These are phyloP conservation scores for Neodiprion virginianus DNA, from an alignment of 1,140 invertebrate species.

Conservation along the genomic window DNA sequence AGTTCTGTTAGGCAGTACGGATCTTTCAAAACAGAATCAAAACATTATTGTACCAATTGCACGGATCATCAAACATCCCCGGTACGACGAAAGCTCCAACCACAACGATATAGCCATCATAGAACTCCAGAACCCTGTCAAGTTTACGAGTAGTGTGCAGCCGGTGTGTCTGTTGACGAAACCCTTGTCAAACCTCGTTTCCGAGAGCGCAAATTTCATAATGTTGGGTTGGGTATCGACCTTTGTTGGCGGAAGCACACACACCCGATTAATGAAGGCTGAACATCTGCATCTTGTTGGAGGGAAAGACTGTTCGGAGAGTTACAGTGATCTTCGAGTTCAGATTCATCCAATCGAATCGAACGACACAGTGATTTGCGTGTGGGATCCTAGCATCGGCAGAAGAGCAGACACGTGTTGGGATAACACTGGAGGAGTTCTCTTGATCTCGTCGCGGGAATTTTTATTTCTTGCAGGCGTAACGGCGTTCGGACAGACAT, in stretches of 20 bases:
- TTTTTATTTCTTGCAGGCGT: constrained; percentile 68
- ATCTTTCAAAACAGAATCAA: constrained; percentile 30
- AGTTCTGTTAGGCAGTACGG: constrained; percentile 50
- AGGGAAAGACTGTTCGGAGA: constrained; percentile 28
- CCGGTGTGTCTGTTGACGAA: constrained; percentile 58
- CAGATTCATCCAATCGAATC: constrained; percentile 32
- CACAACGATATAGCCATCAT: constrained; percentile 64
- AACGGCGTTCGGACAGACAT: constrained; percentile 73
- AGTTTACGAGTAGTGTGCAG: constrained; percentile 40
- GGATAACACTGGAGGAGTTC: constrained; percentile 80
- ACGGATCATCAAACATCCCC: constrained; percentile 51
- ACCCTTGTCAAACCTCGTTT: constrained; percentile 35
- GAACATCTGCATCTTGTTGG: constrained; percentile 39
- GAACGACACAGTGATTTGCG: constrained; percentile 43
- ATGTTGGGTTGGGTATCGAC: constrained; percentile 52
- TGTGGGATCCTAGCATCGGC: constrained; percentile 37
- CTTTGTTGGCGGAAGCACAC: constrained; percentile 26
- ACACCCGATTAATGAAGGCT: constrained; percentile 40
- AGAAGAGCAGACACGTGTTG: constrained; percentile 66
- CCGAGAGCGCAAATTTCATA: constrained; percentile 33
- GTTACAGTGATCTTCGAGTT: constrained; percentile 33
- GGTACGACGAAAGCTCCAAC: constrained; percentile 50
- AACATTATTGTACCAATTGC: constrained; percentile 45
- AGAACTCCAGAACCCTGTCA: constrained; percentile 47
- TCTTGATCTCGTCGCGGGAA: constrained; percentile 52